Percentiles rank a stretch among this genome's conserved stretches.
Conservation (phyloP, 1,140 invertebrate species). For the Ips nitidus region DNA sequence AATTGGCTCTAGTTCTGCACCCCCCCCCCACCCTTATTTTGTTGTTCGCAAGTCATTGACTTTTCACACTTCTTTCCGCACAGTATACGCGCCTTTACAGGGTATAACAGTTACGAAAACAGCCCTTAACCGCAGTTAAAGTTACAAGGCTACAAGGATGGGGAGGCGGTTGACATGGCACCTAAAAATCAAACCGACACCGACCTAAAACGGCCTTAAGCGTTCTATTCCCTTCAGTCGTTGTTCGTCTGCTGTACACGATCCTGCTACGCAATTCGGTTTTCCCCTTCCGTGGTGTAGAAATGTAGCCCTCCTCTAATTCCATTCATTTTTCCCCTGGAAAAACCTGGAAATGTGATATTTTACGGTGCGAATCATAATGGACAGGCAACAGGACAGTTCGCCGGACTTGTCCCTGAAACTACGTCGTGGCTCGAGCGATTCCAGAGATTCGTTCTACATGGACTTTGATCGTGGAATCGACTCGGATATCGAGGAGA, state of each 20-base stretch:
- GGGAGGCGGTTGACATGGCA: no score
- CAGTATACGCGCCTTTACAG: no score
- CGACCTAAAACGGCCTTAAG: conserved; percentile 13
- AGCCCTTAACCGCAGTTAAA: no score
- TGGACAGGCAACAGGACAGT: conserved; percentile 58
- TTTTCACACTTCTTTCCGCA: no score
- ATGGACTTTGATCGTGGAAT: conserved; percentile 87
- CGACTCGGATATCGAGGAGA: conserved; percentile 85
- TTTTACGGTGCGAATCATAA: neutral
- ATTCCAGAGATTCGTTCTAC: conserved; percentile 83
- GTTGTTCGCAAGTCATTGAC: no score
- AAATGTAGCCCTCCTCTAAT: conserved; percentile 12
- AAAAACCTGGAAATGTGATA: conserved; percentile 4
- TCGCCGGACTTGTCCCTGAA: conserved; percentile 82
- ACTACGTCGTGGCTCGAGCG: conserved; percentile 77
- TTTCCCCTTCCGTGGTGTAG: neutral
- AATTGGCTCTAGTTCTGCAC: no score
- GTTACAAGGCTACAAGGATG: no score
- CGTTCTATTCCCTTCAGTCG: neutral
- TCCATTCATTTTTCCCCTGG: conserved; percentile 4
- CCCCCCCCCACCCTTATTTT: no score
- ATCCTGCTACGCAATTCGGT: conserved; percentile 10
- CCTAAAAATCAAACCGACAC: neutral
- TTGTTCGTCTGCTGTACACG: conserved; percentile 7
- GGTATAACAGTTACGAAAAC: no score